Evolutionary conservation across 30 jellyfish, hydroid and myxozoan genomes (phyloP), one percentile per base, ranked within the genome.

Genomic region (Turritopsis dohrnii): DNA sequence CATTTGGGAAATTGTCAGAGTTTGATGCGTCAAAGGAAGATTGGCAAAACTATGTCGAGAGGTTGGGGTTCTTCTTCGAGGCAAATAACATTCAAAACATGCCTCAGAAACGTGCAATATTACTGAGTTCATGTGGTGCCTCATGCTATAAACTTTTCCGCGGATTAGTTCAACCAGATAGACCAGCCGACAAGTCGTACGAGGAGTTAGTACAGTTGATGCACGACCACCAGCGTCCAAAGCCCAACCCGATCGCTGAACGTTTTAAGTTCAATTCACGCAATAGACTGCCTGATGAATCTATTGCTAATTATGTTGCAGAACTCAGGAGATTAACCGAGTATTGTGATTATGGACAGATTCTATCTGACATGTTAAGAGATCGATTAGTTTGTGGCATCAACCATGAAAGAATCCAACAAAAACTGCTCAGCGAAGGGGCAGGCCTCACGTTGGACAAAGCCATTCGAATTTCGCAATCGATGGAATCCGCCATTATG

Each of bases 191-290:
- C n/a, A n/a, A n/a, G n/a, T n/a, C n/a, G n/a, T n/a, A n/a, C n/a
- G n/a, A n/a, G n/a, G n/a, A n/a, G n/a, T n/a, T n/a, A n/a, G n/a
- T n/a, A n/a, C n/a, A 69, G 88, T 72, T 83, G 79, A 83, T 83
- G 89, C 71, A 75, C 17, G 28, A 54, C 23, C 93, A 85, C 52
- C 31, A 65, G 69, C 30, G 54, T 22, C 93, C 93, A 16, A 80
- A 5, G 29, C 93, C 93, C 22, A 85, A 85, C 65, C 90, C 52
- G 22, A 79, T 85, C 4, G 91, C 88, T 9, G 93, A 85, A 79
- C 60, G 91, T 23, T 76, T 71, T 30, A 85, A 79, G 73, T 85
- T 85, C 41, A 21, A 85, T 79, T 69, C 90, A 27, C 28, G 87
- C 27, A 65, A 79, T 27, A 75, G 93, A 27, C n/a, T n/a, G n/a